These are phyloP conservation scores for Drosophila borealis DNA, from an alignment of 2,888 invertebrate species.

Conservation along the genomic window DNA sequence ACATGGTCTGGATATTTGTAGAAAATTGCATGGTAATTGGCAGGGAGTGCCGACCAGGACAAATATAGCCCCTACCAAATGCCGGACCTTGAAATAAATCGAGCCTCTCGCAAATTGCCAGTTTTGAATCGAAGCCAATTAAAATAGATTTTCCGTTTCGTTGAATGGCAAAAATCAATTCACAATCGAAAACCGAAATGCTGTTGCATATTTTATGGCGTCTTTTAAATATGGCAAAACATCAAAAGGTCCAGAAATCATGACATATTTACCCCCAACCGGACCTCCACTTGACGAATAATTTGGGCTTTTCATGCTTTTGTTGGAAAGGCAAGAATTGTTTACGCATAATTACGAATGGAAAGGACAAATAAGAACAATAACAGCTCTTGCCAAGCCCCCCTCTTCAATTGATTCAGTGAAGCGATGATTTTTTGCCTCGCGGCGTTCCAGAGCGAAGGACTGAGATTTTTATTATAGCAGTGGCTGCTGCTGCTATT, in stretches of 20 bases:
- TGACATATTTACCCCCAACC: neutral
- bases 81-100: slow-evolving; percentile 43
- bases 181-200: slow-evolving; percentile 58
- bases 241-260: slow-evolving; percentile 40
- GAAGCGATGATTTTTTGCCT: slow-evolving; percentile 39
- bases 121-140: slow-evolving; percentile 60
- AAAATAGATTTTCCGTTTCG: slow-evolving; percentile 51
- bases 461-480: slow-evolving; percentile 46
- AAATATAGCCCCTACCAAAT: slow-evolving; percentile 12
- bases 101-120: slow-evolving; percentile 52
- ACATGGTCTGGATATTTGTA: slow-evolving; percentile 45
- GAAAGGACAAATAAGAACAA: slow-evolving; percentile 31
- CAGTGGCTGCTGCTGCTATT: slow-evolving; percentile 6
- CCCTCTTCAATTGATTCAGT: slow-evolving; percentile 21
- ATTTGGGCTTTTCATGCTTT: slow-evolving; percentile 26
- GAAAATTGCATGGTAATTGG: slow-evolving; percentile 61
- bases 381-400: slow-evolving; percentile 4
- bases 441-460: slow-evolving; percentile 28
- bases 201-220: slow-evolving; percentile 61
- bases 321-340: slow-evolving; percentile 38
- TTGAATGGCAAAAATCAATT: slow-evolving; percentile 49
- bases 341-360: slow-evolving; percentile 57
- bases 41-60: slow-evolving; percentile 28
- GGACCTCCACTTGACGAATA: no score
- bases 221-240: slow-evolving; percentile 23